A percentile compares a stretch with the other conserved stretches of the same genome.
These are phyloP conservation scores for Drosophila simulans DNA, from an alignment of 1,140 invertebrate species.

Conservation along the genomic window DNA sequence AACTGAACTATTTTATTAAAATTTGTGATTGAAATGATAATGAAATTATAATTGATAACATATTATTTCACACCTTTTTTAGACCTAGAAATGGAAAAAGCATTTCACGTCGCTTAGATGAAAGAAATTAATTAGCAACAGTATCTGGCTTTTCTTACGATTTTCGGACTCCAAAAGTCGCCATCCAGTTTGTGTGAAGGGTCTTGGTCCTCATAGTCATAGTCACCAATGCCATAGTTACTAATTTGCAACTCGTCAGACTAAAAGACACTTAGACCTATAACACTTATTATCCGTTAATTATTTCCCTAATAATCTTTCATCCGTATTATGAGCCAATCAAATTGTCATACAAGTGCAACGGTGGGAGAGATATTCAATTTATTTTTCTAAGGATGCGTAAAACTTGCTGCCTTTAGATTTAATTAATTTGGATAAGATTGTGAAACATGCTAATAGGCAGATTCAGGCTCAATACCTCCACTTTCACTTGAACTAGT, in stretches of 20 bases:
- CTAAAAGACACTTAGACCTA: constrained; percentile 8
- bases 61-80: no score
- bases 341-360: constrained; percentile 23
- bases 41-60: no score
- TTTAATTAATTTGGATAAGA: constrained; percentile 11
- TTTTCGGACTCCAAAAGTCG: no score
- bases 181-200: background rate
- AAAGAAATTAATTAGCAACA: background rate
- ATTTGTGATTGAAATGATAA: no score
- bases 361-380: constrained; percentile 11
- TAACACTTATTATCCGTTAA: constrained; percentile 12
- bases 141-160: no score
- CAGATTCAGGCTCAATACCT: constrained; percentile 10
- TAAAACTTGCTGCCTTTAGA: constrained; percentile 4
- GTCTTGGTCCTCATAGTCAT: constrained; percentile 22
- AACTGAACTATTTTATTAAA: background rate
- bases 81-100: constrained; percentile 12
- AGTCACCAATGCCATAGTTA: constrained; percentile 26
- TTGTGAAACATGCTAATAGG: constrained; percentile 23
- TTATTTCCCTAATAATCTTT: constrained; percentile 6
- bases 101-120: constrained; percentile 32
- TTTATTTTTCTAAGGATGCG: background rate
- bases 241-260: constrained; percentile 9
- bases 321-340: background rate
- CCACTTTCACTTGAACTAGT: constrained; percentile 17